Conservation (phyloP, 2,113 vertebrate genomes). For the Cryptomyrus ogoouensis region DNA sequence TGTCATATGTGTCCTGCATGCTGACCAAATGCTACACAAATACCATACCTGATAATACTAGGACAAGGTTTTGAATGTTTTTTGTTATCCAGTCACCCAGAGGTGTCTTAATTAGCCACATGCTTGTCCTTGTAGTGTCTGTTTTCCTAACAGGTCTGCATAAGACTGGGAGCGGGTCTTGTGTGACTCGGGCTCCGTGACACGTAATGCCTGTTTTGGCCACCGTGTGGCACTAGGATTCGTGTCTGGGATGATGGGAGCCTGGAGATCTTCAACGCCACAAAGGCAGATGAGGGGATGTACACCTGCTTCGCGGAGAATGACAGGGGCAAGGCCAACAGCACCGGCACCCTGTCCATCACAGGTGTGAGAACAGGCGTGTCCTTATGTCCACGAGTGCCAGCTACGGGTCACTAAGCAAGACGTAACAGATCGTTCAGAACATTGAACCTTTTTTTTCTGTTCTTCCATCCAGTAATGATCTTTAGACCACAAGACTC, state of each 20-base stretch:
- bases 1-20: not conserved
- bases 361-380: conserved; percentile 63
- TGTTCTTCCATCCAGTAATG: not conserved
- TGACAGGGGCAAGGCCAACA: conserved; percentile 85
- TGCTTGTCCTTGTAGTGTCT: not conserved
- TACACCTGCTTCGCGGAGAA: conserved; percentile 94
- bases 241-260: conserved; percentile 84
- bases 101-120: not conserved
- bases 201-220: not conserved
- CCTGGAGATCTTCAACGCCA: conserved; percentile 86
- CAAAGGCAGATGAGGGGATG: conserved; percentile 74
- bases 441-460: not conserved
- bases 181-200: not conserved
- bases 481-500: not conserved
- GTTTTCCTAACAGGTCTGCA: not conserved
- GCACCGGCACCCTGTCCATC: conserved; percentile 80
- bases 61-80: not conserved
- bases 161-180: not conserved
- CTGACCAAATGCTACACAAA: not conserved
- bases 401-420: not conserved
- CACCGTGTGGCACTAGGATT: conserved; percentile 56
- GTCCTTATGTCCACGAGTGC: not conserved
- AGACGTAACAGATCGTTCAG: not conserved
- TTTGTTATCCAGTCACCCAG: not conserved
- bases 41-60: not conserved